A percentile compares a stretch with the other conserved stretches of the same genome.
Conservation (phyloP, 2,888 invertebrate species). For the Megalurothrips usitatus region DNA sequence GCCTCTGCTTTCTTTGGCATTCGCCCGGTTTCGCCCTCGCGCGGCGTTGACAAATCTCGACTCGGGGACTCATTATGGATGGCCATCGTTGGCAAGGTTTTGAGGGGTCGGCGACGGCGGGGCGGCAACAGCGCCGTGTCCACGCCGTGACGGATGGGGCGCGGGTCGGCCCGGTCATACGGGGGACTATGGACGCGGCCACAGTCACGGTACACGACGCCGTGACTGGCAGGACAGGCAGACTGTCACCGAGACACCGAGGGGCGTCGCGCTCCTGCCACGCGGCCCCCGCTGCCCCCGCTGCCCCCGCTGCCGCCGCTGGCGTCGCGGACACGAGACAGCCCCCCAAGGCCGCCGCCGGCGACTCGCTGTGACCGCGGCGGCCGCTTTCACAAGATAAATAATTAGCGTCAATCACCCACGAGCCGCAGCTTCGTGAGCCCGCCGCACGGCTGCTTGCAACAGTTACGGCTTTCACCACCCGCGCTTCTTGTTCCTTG, state of each 20-base stretch:
- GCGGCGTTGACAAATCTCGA: conserved; percentile 9
- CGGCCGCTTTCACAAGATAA: not conserved
- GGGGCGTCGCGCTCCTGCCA: not conserved
- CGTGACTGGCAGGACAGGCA: no score
- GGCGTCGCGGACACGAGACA: not conserved
- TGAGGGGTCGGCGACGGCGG: not conserved
- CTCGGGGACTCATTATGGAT: not conserved
- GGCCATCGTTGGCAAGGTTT: no score
- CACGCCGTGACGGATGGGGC: not conserved
- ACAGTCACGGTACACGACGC: no score
- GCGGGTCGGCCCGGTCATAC: no score
- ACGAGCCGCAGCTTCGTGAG: not conserved
- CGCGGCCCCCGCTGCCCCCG: no score
- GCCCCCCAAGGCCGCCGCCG: not conserved
- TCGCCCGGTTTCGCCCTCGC: not conserved
- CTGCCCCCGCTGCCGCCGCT: no score
- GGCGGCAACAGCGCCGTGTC: not conserved
- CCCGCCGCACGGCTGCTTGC: no score
- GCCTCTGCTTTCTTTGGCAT: not conserved
- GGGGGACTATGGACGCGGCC: no score
- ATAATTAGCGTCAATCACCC: conserved; percentile 1
- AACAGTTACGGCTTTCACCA: no score
- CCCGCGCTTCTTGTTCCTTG: no score
- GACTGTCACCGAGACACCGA: not conserved
- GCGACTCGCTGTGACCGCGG: not conserved